Evolutionary conservation across 1,140 invertebrate genomes (phyloP).

Genomic region (Zeugodacus cucurbitae): DNA sequence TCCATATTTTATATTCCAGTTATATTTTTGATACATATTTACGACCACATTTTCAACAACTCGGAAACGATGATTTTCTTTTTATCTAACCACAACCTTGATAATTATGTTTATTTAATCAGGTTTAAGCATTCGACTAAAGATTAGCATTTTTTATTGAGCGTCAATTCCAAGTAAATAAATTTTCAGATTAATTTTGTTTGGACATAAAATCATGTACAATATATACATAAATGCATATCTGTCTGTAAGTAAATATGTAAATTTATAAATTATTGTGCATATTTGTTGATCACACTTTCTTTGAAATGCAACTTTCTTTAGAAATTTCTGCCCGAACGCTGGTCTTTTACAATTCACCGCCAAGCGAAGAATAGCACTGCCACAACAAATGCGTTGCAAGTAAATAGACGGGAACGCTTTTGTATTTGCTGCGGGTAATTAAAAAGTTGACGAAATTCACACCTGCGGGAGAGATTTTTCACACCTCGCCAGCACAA

Average conservation of each 20-base stretch:
- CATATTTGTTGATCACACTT: slow-evolving; percentile 23
- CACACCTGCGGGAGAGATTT: slow-evolving; percentile 32
- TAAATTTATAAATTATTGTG: neutral
- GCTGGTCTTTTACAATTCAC: neutral
- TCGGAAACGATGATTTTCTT: neutral
- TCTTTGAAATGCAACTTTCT: slow-evolving; percentile 4
- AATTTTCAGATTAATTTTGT: neutral
- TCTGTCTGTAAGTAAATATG: neutral
- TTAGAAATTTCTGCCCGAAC: slow-evolving; percentile 6
- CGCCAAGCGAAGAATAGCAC: neutral
- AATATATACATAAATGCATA: neutral
- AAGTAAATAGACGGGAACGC: neutral
- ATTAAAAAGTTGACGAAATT: slow-evolving; percentile 34
- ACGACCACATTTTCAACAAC: neutral
- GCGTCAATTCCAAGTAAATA: neutral
- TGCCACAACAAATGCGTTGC: neutral
- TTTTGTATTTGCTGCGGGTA: slow-evolving; percentile 35
- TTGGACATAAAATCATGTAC: neutral
- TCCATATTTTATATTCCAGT: no score
- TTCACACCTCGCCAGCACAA: slow-evolving; percentile 1
- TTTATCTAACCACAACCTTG: neutral
- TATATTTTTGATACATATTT: neutral
- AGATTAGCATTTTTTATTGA: slow-evolving; percentile 8
- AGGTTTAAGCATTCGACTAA: neutral
- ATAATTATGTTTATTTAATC: neutral